phyloP scores from a whole-genome alignment of 2,797 vertebrate genomes.

The Notolabrus celidotus region DNA sequence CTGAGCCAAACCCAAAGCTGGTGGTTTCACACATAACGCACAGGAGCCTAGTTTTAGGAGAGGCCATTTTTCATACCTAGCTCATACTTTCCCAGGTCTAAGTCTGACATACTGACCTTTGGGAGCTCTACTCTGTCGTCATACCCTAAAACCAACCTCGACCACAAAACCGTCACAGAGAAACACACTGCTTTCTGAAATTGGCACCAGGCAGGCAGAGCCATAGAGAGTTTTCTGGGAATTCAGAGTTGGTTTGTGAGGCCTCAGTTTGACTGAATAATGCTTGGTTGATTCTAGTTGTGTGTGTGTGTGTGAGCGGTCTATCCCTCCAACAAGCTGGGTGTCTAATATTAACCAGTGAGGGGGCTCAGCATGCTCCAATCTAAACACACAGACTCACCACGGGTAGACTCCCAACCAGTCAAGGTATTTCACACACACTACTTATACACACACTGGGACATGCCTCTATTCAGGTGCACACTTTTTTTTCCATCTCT shows the following conservation, averaged over 20 bases:
- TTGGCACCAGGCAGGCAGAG: conserved; percentile 57
- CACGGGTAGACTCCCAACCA: conserved; percentile 64
- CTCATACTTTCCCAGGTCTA: conserved; percentile 49
- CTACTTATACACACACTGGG: conserved; percentile 57
- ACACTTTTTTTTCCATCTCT: neutral
- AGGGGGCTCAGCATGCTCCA: conserved; percentile 40
- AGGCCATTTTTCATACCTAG: conserved; percentile 47
- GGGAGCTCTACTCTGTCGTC: conserved; percentile 23
- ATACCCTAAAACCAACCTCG: conserved; percentile 34
- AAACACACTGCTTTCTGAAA: conserved; percentile 36
- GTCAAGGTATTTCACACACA: conserved; percentile 74
- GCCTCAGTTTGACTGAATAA: too few species aligned
- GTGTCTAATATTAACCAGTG: conserved; percentile 74
- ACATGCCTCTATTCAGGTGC: conserved; percentile 19
- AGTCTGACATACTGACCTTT: conserved; percentile 38
- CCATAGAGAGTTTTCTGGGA: conserved; percentile 61
- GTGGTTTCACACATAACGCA: conserved; percentile 55
- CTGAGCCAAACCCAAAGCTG: conserved; percentile 34
- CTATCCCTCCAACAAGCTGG: conserved; percentile 63
- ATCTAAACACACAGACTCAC: conserved; percentile 62
- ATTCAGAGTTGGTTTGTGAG: too few species aligned
- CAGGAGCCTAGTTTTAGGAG: conserved; percentile 29
- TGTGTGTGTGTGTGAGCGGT: conserved; percentile 53
- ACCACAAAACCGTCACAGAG: conserved; percentile 33
- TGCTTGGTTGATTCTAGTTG: neutral